Evolutionary conservation across 2,797 vertebrate species (phyloP).

Genomic region (Brachyalestes nurse): DNA sequence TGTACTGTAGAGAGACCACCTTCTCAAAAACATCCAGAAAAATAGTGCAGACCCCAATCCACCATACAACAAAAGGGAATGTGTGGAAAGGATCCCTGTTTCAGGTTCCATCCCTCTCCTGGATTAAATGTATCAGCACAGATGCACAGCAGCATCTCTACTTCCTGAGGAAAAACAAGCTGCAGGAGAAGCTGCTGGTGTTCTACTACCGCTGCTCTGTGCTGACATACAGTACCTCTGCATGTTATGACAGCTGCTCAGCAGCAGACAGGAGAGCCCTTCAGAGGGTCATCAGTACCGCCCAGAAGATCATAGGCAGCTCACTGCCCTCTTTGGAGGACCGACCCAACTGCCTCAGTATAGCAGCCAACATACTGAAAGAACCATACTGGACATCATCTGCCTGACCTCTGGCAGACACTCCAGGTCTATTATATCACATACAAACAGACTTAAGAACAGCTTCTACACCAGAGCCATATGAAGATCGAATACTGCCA

Average conservation of each 20-base stretch:
- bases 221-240: neutral
- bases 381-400: neutral
- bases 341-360: neutral
- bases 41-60: too few relatives aligned
- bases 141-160: neutral
- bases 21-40: too few relatives aligned
- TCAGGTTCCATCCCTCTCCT: neutral
- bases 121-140: neutral
- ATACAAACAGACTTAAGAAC: neutral
- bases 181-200: neutral
- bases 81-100: too few relatives aligned
- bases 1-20: neutral
- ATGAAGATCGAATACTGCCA: neutral
- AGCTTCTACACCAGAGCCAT: neutral
- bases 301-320: neutral
- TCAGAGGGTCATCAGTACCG: neutral
- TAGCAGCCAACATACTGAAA: neutral
- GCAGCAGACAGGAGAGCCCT: neutral
- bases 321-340: neutral
- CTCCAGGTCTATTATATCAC: neutral
- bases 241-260: neutral
- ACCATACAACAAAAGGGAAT: too few relatives aligned
- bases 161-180: neutral
- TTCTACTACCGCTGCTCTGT: neutral
- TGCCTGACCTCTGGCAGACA: neutral